Evolutionary conservation across 2,797 vertebrate species (phyloP).

Genomic region (Oceanodroma leucorhoa): DNA sequence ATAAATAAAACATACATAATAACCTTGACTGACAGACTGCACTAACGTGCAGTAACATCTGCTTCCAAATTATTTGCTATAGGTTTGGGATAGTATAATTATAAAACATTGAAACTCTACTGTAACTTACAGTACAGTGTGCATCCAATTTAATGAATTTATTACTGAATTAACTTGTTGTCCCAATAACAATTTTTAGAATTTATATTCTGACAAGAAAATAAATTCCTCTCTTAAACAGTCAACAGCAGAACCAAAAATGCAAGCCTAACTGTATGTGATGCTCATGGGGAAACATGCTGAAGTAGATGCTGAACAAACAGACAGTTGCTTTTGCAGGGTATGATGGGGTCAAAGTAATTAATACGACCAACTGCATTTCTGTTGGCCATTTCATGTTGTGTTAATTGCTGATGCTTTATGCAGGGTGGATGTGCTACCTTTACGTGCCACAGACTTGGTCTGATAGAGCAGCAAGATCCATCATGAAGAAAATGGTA

Average conservation of each 20-base stretch:
- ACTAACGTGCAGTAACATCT: conserved; percentile 80
- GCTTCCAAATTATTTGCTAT: conserved; percentile 77
- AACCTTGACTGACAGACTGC: conserved; percentile 72
- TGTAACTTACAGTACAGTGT: background rate
- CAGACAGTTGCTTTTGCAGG: background rate
- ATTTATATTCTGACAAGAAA: background rate
- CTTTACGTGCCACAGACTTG: background rate
- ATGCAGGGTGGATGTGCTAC: background rate
- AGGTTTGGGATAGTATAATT: conserved; percentile 76
- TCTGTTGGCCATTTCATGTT: background rate
- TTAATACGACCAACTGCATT: background rate
- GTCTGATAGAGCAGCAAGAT: background rate
- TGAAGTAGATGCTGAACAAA: background rate
- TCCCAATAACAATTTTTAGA: background rate
- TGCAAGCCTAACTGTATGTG: background rate
- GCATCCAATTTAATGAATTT: background rate
- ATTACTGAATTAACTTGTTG: background rate
- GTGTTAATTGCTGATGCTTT: background rate
- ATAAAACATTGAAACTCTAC: conserved; percentile 17
- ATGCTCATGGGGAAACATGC: background rate
- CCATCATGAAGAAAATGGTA: background rate
- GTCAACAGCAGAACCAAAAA: background rate
- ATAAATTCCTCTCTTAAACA: background rate
- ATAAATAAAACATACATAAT: conserved; percentile 77
- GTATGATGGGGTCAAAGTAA: background rate